Evolutionary conservation across 2,797 vertebrate genomes (phyloP), one percentile per base, ranked within the genome.

Genomic region (Borostomias antarcticus): DNA sequence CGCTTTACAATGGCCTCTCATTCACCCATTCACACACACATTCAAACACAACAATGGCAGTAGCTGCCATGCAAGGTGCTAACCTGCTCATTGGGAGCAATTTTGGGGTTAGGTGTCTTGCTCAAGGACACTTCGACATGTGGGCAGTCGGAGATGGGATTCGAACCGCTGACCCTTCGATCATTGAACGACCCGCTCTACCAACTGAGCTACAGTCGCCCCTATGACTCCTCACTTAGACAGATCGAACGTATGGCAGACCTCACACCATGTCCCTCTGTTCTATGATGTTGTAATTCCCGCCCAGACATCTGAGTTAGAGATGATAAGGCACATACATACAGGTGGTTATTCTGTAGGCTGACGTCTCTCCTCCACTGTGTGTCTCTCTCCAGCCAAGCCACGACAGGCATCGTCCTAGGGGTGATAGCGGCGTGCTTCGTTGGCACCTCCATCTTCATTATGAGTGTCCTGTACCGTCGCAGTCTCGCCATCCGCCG

Each of bases 401-500:
- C 76, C 0, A 85, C 86, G 2, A 92, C 91, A 0, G 88, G 85
- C 73, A 92, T 97, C 0, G 93, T 89, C 0, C 86, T 95, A 57
- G 84, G 93, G 69, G 91, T 92, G 15, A 91, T 95, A 13, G 88
- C 88, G 0, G 66, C 88, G 0, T 68, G 94, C 47, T 84, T 94
- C 69, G 64, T 81, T 3, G 89, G 80, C n/a, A 93, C 90, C 72
- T 91, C 86, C 58, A 73, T 91, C 15, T 89, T 93, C 28, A 81
- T 94, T 15, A 83, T 96, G 51, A 88, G 73, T 7, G 78, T 96
- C 69, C 87, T 98, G 32, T 98, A 96, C 75, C 96, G 93, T 76
- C 85, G 96, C 21, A 91, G 95, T 21, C 88, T 94, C 5, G 91
- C 92, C 76, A 98, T 98, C 74, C 95, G 94, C 57, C 95, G 93